Conservation (phyloP, 1,140 invertebrate species). For the Teleopsis dalmanni region DNA sequence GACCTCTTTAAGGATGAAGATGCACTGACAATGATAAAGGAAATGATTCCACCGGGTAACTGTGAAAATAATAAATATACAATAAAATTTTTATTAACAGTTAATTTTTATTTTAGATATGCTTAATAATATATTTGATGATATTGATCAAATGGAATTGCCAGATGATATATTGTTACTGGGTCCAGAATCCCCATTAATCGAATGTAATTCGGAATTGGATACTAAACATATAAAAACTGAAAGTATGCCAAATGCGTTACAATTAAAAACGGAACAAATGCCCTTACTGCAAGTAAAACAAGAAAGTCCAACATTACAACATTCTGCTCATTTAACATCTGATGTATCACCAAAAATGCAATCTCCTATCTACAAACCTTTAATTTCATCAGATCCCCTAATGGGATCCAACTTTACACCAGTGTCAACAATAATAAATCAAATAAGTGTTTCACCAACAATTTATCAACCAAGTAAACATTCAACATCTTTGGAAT, state of each 20-base stretch:
- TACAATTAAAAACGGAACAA: constrained; percentile 13
- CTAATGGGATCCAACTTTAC: constrained; percentile 26
- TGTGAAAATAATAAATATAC: no score
- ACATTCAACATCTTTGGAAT: no score
- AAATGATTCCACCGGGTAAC: constrained; percentile 27
- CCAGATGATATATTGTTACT: constrained; percentile 18
- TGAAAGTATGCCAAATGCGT: constrained; percentile 3
- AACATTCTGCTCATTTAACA: no score
- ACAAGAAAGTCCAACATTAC: constrained; percentile 15
- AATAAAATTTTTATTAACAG: no score
- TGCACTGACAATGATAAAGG: constrained; percentile 32
- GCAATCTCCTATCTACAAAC: constrained; percentile 20
- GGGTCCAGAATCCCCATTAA: no score
- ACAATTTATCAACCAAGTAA: no score
- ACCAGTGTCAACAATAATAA: no score
- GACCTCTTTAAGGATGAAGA: constrained; percentile 37
- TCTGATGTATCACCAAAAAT: constrained; percentile 3
- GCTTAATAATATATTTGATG: constrained; percentile 30
- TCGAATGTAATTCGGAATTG: constrained; percentile 5
- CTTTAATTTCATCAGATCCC: constrained; percentile 19
- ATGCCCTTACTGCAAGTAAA: constrained; percentile 15
- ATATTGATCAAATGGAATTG: constrained; percentile 24
- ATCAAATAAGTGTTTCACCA: no score
- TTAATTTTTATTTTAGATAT: constrained; percentile 20
- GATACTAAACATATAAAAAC: background rate